Evolutionary conservation across 2,113 vertebrate genomes (phyloP).

Genomic region (cat (Felis catus)): F.catus_Fca126_mat1.0 CM031427.1:15020501-15021000

Average conservation of each 20-base stretch:
- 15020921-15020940: not conserved
- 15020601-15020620: not conserved
- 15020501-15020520: not conserved
- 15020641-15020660: not conserved
- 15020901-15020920: not conserved
- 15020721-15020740: not conserved
- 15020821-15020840: not conserved
- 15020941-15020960: not conserved
- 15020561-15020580: not conserved
- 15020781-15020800: not conserved
- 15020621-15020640: not conserved
- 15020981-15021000: not conserved
- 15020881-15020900: not conserved
- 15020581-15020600: not conserved
- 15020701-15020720: not conserved
- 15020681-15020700: not conserved
- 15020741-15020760: not conserved
- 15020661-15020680: not conserved
- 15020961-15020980: not conserved
- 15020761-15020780: not conserved
- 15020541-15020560: not conserved
- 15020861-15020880: not conserved
- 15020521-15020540: not conserved
- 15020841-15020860: not conserved
- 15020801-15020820: not conserved